Conservation (phyloP, 23 tunicate genomes). For the Trididemnum nubilum region DNA sequence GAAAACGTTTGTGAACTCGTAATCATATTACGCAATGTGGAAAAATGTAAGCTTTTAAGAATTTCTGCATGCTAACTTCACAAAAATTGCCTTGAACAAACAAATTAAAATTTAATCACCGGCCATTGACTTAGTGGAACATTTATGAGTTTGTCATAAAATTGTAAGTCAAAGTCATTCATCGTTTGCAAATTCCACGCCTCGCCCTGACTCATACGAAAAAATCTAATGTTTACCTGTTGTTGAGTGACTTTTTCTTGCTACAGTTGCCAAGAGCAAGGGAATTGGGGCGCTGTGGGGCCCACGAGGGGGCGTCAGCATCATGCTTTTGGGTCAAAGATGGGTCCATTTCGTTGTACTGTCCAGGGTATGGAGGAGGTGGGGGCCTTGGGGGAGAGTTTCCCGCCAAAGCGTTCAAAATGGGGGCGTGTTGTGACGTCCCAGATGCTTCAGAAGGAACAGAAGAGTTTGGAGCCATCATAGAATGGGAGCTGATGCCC, state of each 20-base stretch:
- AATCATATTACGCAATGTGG: too few species aligned
- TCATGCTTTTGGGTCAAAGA: background rate
- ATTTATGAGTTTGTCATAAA: too few species aligned
- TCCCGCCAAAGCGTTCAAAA: conserved; percentile 6
- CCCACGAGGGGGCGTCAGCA: conserved; percentile 6
- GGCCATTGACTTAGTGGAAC: too few species aligned
- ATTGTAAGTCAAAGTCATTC: too few species aligned
- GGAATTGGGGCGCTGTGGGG: conserved; percentile 71
- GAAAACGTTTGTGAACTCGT: too few species aligned
- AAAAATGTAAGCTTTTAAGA: too few species aligned
- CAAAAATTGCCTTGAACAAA: too few species aligned
- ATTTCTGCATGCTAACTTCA: too few species aligned
- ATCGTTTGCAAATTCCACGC: too few species aligned
- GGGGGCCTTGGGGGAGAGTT: conserved; percentile 51
- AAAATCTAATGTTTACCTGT: background rate
- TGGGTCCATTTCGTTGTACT: background rate
- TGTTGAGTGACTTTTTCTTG: conserved; percentile 29
- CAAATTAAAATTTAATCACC: too few species aligned
- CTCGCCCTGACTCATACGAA: too few species aligned
- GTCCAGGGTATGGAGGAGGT: conserved; percentile 55
- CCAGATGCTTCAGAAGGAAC: background rate
- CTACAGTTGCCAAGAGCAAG: conserved; percentile 66
- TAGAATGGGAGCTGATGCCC: background rate
- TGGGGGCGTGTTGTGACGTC: background rate
- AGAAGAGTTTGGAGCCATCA: background rate